phyloP scores from a whole-genome alignment of 2,113 vertebrate genomes.

The Datnioides undecimradiatus region DNA sequence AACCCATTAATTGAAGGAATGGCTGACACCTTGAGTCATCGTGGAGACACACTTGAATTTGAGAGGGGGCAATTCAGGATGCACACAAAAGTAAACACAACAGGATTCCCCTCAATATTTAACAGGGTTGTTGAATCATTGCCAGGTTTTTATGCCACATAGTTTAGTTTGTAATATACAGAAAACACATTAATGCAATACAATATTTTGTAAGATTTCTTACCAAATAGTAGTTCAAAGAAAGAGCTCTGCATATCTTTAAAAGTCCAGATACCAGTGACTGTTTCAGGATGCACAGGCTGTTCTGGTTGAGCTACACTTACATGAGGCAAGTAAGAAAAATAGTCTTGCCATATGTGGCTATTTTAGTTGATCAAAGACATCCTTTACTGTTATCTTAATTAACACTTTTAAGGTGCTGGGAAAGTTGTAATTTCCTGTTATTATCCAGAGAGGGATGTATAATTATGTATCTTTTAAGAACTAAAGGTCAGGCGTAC shows the following conservation, averaged over 20 bases:
- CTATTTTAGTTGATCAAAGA: not conserved
- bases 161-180: slow-evolving; percentile 12
- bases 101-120: slow-evolving; percentile 6
- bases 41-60: slow-evolving; percentile 6
- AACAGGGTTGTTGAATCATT: slow-evolving; percentile 6
- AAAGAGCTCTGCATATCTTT: not conserved
- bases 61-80: slow-evolving; percentile 23
- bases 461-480: not conserved
- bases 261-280: not conserved
- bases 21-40: slow-evolving; percentile 12
- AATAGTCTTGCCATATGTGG: not conserved
- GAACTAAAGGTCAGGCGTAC: not conserved
- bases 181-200: not conserved
- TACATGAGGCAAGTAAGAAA: not conserved
- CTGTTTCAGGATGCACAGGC: not conserved
- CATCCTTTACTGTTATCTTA: not conserved
- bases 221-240: not conserved
- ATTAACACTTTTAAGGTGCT: not conserved
- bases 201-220: not conserved
- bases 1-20: not conserved
- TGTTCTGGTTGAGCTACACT: not conserved
- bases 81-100: not conserved
- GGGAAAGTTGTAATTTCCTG: not conserved
- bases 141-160: slow-evolving; percentile 12
- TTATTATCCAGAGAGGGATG: not conserved